A percentile compares a stretch with the other conserved stretches of the same genome.
Evolutionary conservation across 2,888 invertebrate species (phyloP).

Genomic region (Melinaea menophilus): DNA sequence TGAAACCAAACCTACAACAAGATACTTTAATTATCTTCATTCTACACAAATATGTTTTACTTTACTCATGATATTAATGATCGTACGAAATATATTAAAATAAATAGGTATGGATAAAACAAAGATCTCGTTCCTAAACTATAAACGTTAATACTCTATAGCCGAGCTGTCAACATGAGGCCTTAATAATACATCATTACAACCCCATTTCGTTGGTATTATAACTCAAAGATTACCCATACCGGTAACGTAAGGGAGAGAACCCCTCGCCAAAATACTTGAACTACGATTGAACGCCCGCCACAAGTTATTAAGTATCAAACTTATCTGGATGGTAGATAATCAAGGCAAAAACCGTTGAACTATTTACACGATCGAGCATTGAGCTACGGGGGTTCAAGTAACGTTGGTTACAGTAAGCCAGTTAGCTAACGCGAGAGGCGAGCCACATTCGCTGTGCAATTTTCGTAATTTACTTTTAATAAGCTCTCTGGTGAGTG

Average conservation of each 20-base stretch:
- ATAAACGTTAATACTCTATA: constrained; percentile 44
- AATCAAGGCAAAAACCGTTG: constrained; percentile 38
- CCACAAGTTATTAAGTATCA: constrained; percentile 38
- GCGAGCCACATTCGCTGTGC: constrained; percentile 71
- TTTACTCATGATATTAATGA: no score
- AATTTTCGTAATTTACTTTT: constrained; percentile 77
- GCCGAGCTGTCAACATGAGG: constrained; percentile 62
- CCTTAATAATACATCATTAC: constrained; percentile 66
- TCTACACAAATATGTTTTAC: background rate
- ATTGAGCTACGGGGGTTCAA: constrained; percentile 37
- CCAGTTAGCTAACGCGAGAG: constrained; percentile 61
- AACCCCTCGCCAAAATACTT: constrained; percentile 32
- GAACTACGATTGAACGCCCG: constrained; percentile 32
- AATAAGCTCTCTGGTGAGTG: constrained; percentile 66
- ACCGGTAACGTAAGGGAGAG: constrained; percentile 52
- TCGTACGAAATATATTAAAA: background rate
- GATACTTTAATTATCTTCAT: no score
- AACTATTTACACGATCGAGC: constrained; percentile 31
- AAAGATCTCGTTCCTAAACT: constrained; percentile 29
- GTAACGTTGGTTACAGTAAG: constrained; percentile 46
- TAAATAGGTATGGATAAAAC: background rate
- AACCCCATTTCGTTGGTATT: constrained; percentile 59
- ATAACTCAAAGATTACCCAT: constrained; percentile 70
- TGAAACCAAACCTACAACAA: constrained; percentile 91
- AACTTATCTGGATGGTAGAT: constrained; percentile 36